A percentile compares a stretch with the other conserved stretches of the same genome.
Evolutionary conservation across 2,113 vertebrate genomes (phyloP).

Genomic region (Gobio gobio): DNA sequence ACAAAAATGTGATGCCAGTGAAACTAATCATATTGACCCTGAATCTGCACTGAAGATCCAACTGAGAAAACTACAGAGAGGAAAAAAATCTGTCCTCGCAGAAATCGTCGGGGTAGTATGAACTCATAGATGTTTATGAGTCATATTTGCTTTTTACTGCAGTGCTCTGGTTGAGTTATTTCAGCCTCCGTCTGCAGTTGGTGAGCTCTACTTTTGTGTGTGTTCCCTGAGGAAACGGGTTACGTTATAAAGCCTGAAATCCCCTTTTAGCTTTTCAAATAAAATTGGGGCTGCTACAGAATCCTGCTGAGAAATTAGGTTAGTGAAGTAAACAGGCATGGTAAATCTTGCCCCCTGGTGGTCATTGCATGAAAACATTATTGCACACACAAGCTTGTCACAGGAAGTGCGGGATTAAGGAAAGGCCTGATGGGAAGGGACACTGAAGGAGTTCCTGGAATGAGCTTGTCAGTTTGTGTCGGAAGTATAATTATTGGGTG

Average conservation of each 20-base stretch:
- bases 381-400: slow-evolving; percentile 28
- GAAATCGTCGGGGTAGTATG: not conserved
- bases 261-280: slow-evolving; percentile 44
- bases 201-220: slow-evolving; percentile 41
- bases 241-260: slow-evolving; percentile 52
- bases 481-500: not conserved
- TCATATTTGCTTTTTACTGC: not conserved
- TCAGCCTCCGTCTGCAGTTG: not conserved
- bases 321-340: slow-evolving; percentile 5
- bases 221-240: slow-evolving; percentile 46
- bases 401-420: slow-evolving; percentile 38
- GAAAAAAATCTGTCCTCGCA: not conserved
- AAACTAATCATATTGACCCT: not conserved
- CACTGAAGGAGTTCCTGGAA: slow-evolving; percentile 48
- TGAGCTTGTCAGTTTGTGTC: not conserved
- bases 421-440: slow-evolving; percentile 57
- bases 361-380: not conserved
- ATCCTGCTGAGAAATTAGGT: slow-evolving; percentile 45
- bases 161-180: not conserved
- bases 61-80: not conserved
- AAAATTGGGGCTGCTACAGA: slow-evolving; percentile 45
- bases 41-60: not conserved
- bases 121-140: not conserved
- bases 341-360: slow-evolving; percentile 51
- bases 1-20: not conserved